These are phyloP conservation scores for Bemisia tabaci DNA, from an alignment of 1,140 invertebrate genomes.

Conservation along the genomic window DNA sequence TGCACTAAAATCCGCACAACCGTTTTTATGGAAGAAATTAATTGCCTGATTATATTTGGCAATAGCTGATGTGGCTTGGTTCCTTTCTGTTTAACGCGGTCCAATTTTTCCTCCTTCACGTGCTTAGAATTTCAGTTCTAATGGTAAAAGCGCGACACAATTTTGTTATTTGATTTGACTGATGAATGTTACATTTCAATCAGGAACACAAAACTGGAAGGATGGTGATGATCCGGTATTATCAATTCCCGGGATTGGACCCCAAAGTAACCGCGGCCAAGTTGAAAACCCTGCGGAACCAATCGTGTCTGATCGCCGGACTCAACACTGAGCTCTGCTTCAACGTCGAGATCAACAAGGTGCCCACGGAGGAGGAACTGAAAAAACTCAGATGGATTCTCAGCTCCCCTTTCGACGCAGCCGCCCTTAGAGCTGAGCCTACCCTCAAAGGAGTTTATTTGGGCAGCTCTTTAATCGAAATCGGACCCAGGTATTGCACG, in stretches of 20 bases:
- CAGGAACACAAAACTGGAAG: too few relatives aligned
- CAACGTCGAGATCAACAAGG: slow-evolving; percentile 49
- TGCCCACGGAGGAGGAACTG: slow-evolving; percentile 37
- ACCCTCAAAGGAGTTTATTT: slow-evolving; percentile 29
- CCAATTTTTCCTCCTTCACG: too few relatives aligned
- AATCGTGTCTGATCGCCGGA: slow-evolving; percentile 26
- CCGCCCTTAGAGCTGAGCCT: slow-evolving; percentile 33
- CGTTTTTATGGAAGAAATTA: too few relatives aligned
- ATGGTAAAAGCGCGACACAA: too few relatives aligned
- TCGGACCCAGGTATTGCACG: slow-evolving; percentile 58
- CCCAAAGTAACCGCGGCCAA: slow-evolving; percentile 20
- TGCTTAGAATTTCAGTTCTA: too few relatives aligned
- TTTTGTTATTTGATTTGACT: too few relatives aligned
- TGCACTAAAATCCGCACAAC: too few relatives aligned
- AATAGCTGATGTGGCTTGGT: too few relatives aligned
- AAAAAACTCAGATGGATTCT: slow-evolving; percentile 55
- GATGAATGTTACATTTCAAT: too few relatives aligned
- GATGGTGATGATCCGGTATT: slow-evolving; percentile 22
- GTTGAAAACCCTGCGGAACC: slow-evolving; percentile 20
- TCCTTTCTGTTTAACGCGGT: too few relatives aligned
- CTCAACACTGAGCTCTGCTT: slow-evolving; percentile 63
- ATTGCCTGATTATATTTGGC: too few relatives aligned
- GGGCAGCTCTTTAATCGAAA: slow-evolving; percentile 49
- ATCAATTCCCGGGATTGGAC: slow-evolving; percentile 26
- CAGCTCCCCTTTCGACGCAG: slow-evolving; percentile 43